phyloP scores from a whole-genome alignment of 2,888 invertebrate genomes.

The Andrena flavipes region DNA sequence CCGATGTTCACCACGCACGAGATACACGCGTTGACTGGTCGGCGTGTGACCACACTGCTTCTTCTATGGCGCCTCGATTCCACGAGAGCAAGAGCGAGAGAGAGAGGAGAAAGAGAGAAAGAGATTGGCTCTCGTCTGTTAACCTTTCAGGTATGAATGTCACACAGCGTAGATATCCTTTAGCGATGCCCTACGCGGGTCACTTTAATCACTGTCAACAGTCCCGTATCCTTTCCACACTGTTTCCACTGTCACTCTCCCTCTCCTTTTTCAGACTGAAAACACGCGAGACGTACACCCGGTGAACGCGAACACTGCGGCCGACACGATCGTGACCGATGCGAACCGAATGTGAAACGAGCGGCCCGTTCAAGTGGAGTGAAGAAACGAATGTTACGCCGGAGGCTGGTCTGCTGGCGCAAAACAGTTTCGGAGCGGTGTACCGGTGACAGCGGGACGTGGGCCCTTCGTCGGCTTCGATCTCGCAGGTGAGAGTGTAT shows the following conservation, averaged over 20 bases:
- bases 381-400: slow-evolving; percentile 36
- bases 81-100: not conserved
- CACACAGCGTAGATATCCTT: slow-evolving; percentile 41
- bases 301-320: slow-evolving; percentile 50
- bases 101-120: not conserved
- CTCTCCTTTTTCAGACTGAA: slow-evolving; percentile 30
- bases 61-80: not conserved
- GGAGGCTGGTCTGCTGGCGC: slow-evolving; percentile 14
- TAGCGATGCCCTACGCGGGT: slow-evolving; percentile 19
- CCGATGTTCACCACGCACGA: slow-evolving; percentile 9
- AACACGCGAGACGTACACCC: slow-evolving; percentile 56
- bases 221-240: slow-evolving; percentile 26
- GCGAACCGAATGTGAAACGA: slow-evolving; percentile 56
- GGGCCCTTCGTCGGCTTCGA: slow-evolving; percentile 7
- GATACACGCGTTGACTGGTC: slow-evolving; percentile 21
- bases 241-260: slow-evolving; percentile 45
- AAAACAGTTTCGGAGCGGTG: slow-evolving; percentile 7
- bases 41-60: not conserved
- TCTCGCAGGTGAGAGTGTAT: slow-evolving; percentile 18
- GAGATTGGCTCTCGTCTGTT: not conserved
- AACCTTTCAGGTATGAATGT: slow-evolving; percentile 28
- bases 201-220: slow-evolving; percentile 60
- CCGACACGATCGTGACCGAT: slow-evolving; percentile 66
- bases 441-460: slow-evolving; percentile 13
- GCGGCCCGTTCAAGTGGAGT: slow-evolving; percentile 55